Evolutionary conservation across 1,140 invertebrate species (phyloP), one percentile per base, ranked within the genome.

Genomic region (Drosophila takahashii): DNA sequence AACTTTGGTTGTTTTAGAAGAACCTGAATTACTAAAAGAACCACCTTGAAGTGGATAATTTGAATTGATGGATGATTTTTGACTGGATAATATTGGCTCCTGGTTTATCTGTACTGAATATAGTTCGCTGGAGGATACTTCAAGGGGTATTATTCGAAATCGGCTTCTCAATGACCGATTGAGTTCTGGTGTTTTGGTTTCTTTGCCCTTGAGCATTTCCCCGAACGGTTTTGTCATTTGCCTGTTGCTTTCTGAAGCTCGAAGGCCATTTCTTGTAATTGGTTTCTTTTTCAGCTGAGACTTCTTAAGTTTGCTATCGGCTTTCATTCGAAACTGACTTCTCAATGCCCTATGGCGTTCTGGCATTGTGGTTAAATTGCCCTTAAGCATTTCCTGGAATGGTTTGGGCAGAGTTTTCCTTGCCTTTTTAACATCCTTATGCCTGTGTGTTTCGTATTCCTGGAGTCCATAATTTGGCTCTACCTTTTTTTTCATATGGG

Each of bases 361-460:
- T 2, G 56, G 32, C 3, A 22, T 26, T 3, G 1, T 6, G 0
- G 1, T 2, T 10, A 34, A 26, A 6, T 22, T 32, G 7, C 26
- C 42, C 7, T 6, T 60, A 0, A 65, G 32, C 56, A 60, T 47
- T 61, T 47, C 10, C 0, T n/a, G 8, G 5, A 62, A 66, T 0
- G 8, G 34, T 13, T 41, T 5, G 0, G 44, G 4, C 2, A 6
- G 22, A 2, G 1, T 2, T 45, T 18, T 16, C 1, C 1, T 36
- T 27, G 1, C 8, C 6, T 13, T 9, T n/a, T 16, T 9, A 15
- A 4, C 10, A 3, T 27, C 16, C 4, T 1, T 15, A 6, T 11
- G 2, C 1, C 9, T 18, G 22, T 27, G 1, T 1, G 13, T 22
- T 5, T 5, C 0, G 6, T 3, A 6, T 5, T 5, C 7, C 0